phyloP scores from a whole-genome alignment of 2,113 vertebrate species.

The Telmatochromis brichardi region DNA sequence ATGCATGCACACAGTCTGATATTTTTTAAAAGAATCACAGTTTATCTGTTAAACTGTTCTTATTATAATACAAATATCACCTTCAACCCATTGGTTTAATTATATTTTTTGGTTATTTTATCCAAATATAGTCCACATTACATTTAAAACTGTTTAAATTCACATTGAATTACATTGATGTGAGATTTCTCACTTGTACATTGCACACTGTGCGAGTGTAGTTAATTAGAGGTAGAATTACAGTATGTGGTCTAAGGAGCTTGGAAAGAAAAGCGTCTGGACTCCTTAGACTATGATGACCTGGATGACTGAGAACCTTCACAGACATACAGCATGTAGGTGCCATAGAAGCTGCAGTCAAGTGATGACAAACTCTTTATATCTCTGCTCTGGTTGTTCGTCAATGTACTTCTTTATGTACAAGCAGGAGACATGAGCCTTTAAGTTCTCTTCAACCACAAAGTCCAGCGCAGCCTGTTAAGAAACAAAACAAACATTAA shows the following conservation, averaged over 20 bases:
- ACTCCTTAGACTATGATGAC: background rate
- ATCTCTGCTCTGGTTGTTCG: constrained; percentile 33
- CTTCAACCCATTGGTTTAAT: background rate
- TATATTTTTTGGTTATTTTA: rapidly evolving
- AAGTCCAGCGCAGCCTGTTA: constrained; percentile 69
- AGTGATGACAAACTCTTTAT: constrained; percentile 29
- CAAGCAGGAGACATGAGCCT: constrained; percentile 64
- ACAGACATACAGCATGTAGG: background rate
- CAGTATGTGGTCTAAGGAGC: background rate
- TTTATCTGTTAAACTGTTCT: background rate
- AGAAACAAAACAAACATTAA: background rate
- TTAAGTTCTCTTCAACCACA: constrained; percentile 62
- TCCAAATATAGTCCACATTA: background rate
- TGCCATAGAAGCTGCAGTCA: background rate
- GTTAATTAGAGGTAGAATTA: background rate
- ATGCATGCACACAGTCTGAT: background rate
- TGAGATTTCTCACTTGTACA: background rate
- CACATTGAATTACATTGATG: background rate
- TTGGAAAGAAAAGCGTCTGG: background rate
- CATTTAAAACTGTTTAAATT: background rate
- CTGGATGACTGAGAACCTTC: background rate
- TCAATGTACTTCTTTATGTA: constrained; percentile 67
- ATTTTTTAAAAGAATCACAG: background rate
- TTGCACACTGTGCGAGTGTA: background rate
- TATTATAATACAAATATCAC: background rate